phyloP scores from a whole-genome alignment of 1,140 invertebrate species.

The Phymastichus coffea region DNA sequence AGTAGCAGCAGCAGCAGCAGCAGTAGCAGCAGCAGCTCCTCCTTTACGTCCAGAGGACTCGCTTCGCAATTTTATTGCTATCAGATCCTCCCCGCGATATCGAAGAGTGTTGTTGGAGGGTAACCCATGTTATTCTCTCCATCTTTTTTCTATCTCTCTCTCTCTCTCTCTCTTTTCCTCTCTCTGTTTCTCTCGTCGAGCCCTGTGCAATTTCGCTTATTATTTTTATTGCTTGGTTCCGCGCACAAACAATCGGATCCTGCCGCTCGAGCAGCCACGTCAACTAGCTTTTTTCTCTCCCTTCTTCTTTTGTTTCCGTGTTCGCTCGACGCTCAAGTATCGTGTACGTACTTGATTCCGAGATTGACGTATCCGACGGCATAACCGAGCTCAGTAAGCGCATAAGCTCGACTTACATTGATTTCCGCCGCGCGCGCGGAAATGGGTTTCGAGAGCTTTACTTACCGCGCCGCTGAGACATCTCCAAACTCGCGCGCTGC shows the following conservation, averaged over 20 bases:
- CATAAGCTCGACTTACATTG: too few relatives aligned
- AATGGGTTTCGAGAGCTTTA: too few relatives aligned
- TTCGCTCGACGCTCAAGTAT: too few relatives aligned
- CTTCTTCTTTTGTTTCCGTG: too few relatives aligned
- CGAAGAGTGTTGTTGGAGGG: neutral
- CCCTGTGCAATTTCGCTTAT: neutral
- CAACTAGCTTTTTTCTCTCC: neutral
- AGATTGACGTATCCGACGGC: too few relatives aligned
- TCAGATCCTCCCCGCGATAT: slow-evolving; percentile 11
- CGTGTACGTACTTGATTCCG: too few relatives aligned
- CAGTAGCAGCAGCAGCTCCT: neutral
- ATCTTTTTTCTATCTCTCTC: too few relatives aligned
- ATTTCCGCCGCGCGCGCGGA: too few relatives aligned
- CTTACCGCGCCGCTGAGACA: too few relatives aligned
- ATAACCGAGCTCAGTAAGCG: too few relatives aligned
- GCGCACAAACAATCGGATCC: neutral
- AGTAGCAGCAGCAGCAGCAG: neutral
- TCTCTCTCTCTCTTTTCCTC: neutral
- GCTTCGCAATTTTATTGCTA: slow-evolving; percentile 14
- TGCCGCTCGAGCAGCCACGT: neutral
- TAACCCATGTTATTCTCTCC: neutral
- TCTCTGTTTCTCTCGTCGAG: neutral
- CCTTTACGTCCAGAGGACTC: neutral
- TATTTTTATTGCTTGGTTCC: slow-evolving; percentile 10
- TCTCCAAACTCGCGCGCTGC: too few relatives aligned